A percentile compares a stretch with the other conserved stretches of the same genome.
These are phyloP conservation scores for Catharus minimus DNA, from an alignment of 2,113 vertebrate genomes.

Conservation along the genomic window DNA sequence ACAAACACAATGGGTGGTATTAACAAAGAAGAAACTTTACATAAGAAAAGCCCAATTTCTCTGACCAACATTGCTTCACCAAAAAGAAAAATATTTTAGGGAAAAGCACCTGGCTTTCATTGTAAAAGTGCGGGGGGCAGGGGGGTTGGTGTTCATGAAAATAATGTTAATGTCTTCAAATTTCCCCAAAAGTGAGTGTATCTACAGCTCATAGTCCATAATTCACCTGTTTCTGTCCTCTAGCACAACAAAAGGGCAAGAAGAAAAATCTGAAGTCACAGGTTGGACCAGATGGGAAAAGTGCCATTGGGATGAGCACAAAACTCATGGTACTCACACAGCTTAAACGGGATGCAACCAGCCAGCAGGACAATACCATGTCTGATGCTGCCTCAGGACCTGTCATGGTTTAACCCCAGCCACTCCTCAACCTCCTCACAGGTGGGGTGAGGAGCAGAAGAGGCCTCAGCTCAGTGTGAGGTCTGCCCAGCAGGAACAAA, in stretches of 20 bases:
- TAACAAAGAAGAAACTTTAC: not conserved
- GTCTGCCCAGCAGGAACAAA: not conserved
- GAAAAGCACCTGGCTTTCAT: not conserved
- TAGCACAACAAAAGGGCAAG: not conserved
- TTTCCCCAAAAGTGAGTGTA: not conserved
- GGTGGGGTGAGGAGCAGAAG: not conserved
- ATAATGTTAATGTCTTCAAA: not conserved
- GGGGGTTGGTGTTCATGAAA: not conserved
- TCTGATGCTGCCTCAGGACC: not conserved
- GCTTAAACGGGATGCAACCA: not conserved
- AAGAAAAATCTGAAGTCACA: not conserved
- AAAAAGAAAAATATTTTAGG: not conserved
- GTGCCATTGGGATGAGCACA: not conserved
- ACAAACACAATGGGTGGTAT: not conserved
- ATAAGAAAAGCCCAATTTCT: not conserved
- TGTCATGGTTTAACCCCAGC: not conserved
- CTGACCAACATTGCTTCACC: not conserved
- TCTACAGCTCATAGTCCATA: not conserved
- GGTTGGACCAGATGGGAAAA: not conserved
- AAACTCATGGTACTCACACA: not conserved
- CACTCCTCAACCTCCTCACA: not conserved
- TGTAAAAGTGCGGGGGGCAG: fast-evolving
- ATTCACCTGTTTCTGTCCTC: not conserved
- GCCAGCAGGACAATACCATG: not conserved
- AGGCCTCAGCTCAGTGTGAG: not conserved